These are phyloP conservation scores for Porphyrio hochstetteri DNA, from an alignment of 2,113 vertebrate genomes.

Conservation along the genomic window DNA sequence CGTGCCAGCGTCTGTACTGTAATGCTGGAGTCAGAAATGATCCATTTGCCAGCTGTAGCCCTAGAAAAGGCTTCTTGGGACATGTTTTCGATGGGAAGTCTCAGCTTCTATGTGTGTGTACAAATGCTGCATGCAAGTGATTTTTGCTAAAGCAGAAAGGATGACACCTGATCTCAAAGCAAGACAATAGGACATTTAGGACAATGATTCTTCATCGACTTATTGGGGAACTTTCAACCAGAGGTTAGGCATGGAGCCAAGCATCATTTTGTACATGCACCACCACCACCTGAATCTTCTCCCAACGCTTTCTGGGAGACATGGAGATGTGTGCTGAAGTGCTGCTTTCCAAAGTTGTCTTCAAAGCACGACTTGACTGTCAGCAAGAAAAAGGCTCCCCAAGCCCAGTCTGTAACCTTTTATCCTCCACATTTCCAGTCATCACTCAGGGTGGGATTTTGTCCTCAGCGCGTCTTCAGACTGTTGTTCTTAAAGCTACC, in stretches of 20 bases:
- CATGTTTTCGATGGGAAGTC: not conserved
- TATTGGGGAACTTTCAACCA: not conserved
- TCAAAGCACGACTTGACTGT: not conserved
- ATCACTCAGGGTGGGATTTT: not conserved
- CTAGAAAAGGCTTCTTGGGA: not conserved
- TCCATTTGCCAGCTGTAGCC: not conserved
- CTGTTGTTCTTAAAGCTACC: not conserved
- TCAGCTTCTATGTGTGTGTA: not conserved
- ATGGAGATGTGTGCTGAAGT: not conserved
- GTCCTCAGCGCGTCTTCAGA: not conserved
- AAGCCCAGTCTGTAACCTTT: fast-evolving
- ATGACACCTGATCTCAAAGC: not conserved
- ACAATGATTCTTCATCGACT: not conserved
- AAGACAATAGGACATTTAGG: not conserved
- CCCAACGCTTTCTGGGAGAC: not conserved
- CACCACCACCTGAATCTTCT: not conserved
- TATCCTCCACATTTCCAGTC: not conserved
- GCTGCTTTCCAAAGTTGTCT: not conserved
- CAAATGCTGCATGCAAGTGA: not conserved
- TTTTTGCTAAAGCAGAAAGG: not conserved
- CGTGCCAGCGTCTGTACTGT: not conserved
- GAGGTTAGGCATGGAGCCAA: not conserved
- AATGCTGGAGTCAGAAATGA: not conserved
- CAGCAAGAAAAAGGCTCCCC: not conserved
- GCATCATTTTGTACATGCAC: not conserved